phyloP scores from a whole-genome alignment of 2,113 vertebrate genomes.

The Pelvicachromis taeniatus region DNA sequence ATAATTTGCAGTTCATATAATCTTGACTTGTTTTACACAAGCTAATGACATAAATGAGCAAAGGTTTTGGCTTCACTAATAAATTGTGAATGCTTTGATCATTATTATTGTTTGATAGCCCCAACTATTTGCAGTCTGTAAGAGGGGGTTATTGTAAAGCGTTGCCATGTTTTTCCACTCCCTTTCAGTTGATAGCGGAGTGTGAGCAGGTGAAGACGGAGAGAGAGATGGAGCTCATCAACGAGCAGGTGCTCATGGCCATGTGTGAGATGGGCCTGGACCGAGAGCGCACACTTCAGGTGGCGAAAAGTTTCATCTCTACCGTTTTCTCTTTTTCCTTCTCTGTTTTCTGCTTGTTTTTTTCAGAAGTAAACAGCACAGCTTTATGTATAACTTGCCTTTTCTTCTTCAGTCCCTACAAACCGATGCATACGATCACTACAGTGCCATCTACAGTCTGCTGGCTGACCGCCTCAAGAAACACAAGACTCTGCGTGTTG shows the following conservation, averaged over 20 bases:
- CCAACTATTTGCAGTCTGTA: background rate
- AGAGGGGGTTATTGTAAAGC: background rate
- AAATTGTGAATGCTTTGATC: background rate
- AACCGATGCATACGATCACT: conserved; percentile 96
- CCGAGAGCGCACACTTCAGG: conserved; percentile 91
- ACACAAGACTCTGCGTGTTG: conserved; percentile 88
- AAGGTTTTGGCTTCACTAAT: background rate
- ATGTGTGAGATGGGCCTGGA: conserved; percentile 97
- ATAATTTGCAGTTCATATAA: background rate
- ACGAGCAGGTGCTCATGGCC: conserved; percentile 89
- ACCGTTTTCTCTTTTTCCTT: background rate
- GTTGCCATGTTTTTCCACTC: background rate
- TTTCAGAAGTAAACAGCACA: background rate
- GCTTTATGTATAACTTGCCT: background rate
- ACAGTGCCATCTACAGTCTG: conserved; percentile 97
- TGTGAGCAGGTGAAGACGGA: conserved; percentile 93
- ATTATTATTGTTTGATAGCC: background rate
- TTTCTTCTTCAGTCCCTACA: conserved; percentile 78
- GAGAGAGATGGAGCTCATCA: conserved; percentile 86
- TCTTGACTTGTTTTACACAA: background rate
- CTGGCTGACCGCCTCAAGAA: conserved; percentile 93
- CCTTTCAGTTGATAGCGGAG: conserved; percentile 86
- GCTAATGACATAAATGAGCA: background rate
- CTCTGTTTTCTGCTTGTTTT: background rate
- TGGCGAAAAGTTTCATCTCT: background rate